Evolutionary conservation across 2,888 invertebrate species (phyloP).

Genomic region (Cosmopolites sordidus): DNA sequence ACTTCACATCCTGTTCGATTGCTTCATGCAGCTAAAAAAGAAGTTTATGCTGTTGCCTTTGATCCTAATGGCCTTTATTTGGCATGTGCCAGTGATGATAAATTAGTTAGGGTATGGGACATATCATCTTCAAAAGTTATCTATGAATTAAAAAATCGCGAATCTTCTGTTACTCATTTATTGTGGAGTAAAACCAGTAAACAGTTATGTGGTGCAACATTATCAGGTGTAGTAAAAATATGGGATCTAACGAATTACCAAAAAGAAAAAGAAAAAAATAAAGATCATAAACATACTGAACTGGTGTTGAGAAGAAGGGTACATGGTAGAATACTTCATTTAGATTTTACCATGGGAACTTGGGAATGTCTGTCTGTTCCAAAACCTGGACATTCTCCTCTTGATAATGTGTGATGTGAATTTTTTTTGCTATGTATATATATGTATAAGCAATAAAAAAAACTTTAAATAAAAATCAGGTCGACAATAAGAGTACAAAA

Average conservation of each 20-base stretch:
- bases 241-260: conserved; percentile 52
- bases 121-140: conserved; percentile 60
- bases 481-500: conserved; percentile 8
- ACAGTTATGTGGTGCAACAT: conserved; percentile 63
- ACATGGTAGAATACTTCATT: conserved; percentile 17
- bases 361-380: conserved; percentile 23
- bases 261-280: conserved; percentile 16
- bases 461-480: conserved; percentile 4
- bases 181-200: conserved; percentile 59
- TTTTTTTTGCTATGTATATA: conserved; percentile 7
- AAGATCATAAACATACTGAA: conserved; percentile 20
- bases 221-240: conserved; percentile 61
- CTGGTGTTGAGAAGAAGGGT: conserved; percentile 10
- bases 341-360: conserved; percentile 23
- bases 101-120: conserved; percentile 70
- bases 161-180: conserved; percentile 58
- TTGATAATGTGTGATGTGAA: conserved; percentile 8
- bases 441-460: conserved; percentile 8
- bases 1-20: conserved; percentile 79
- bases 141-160: conserved; percentile 62
- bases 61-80: conserved; percentile 80
- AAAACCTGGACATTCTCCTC: conserved; percentile 10
- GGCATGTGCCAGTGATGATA: conserved; percentile 78
- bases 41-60: conserved; percentile 73
- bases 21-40: conserved; percentile 71